phyloP scores from a whole-genome alignment of 2,797 vertebrate species.

The Steatocranus sp. region DNA sequence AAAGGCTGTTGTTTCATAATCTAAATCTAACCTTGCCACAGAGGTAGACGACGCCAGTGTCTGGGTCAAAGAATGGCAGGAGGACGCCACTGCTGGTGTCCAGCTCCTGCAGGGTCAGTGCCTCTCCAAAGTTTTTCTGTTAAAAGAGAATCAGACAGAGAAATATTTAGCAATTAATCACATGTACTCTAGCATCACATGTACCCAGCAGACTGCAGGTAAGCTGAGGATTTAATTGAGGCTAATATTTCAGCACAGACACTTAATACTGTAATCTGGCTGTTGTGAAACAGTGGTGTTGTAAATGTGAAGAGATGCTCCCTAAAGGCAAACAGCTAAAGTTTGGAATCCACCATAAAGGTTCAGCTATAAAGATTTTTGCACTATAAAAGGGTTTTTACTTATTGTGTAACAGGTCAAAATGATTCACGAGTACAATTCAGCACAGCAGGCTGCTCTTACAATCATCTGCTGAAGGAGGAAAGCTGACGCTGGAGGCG shows the following conservation, averaged over 20 bases:
- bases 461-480: background rate
- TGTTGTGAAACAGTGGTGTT: slow-evolving; percentile 8
- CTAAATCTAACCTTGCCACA: slow-evolving; percentile 80
- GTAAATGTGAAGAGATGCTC: background rate
- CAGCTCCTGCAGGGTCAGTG: slow-evolving; percentile 85
- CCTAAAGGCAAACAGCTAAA: background rate
- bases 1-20: background rate
- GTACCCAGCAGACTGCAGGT: background rate
- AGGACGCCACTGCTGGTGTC: slow-evolving; percentile 91
- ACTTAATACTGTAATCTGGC: background rate
- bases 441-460: background rate
- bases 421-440: background rate
- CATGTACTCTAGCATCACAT: background rate
- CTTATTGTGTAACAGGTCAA: background rate
- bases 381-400: background rate
- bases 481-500: background rate
- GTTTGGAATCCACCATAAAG: background rate
- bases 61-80: slow-evolving; percentile 87
- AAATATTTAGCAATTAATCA: background rate
- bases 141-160: background rate
- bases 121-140: slow-evolving; percentile 76
- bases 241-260: background rate
- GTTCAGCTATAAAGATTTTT: background rate
- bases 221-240: background rate
- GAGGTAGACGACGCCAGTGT: slow-evolving; percentile 87